A percentile compares a stretch with the other conserved stretches of the same genome.
phyloP scores from a whole-genome alignment of 2,113 vertebrate species.

The Sciurus niger region DNA sequence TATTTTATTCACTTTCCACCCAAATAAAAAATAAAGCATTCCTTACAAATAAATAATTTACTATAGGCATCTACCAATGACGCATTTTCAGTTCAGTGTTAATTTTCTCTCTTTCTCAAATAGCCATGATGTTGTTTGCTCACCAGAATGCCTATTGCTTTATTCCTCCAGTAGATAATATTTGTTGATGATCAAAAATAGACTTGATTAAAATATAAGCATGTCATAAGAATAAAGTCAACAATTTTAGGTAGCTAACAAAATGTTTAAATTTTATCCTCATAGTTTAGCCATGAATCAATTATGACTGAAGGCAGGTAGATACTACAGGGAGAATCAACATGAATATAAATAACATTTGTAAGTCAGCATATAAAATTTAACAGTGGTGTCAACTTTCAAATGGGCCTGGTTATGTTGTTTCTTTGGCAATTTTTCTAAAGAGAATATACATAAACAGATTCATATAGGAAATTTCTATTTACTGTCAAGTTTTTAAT shows the following conservation, averaged over 20 bases:
- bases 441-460: neutral
- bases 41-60: neutral
- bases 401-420: neutral
- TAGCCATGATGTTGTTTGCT: neutral
- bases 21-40: neutral
- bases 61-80: neutral
- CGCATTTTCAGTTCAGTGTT: neutral
- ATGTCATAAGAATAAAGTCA: neutral
- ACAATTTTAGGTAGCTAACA: neutral
- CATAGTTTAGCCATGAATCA: neutral
- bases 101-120: neutral
- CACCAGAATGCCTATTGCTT: neutral
- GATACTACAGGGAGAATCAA: conserved; percentile 18
- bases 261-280: conserved; percentile 38
- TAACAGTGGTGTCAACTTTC: conserved; percentile 12
- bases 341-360: neutral
- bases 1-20: neutral
- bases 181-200: conserved; percentile 15
- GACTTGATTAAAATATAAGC: neutral
- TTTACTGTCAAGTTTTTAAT: conserved; percentile 50
- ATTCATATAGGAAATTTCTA: neutral
- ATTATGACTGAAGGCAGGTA: neutral
- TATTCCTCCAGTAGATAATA: neutral
- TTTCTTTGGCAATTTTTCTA: conserved; percentile 53
- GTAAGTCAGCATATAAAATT: conserved; percentile 12